phyloP scores from a whole-genome alignment of 2,888 invertebrate species.

The Diloba caeruleocephala region DNA sequence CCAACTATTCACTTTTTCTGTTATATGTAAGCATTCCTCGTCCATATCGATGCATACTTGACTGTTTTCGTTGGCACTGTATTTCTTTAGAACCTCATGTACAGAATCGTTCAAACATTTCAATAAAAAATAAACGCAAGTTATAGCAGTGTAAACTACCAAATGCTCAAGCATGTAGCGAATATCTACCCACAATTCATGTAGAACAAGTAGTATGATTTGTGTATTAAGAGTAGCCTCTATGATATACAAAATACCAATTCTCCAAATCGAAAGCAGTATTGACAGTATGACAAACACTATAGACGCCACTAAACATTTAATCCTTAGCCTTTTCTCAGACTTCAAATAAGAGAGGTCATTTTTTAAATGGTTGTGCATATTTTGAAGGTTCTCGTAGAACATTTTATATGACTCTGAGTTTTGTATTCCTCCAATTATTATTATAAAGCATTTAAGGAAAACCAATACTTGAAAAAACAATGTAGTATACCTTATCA shows the following conservation, averaged over 20 bases:
- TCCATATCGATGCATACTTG: not conserved
- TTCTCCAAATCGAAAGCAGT: not conserved
- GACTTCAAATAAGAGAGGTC: not conserved
- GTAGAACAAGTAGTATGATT: not conserved
- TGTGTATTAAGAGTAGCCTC: not conserved
- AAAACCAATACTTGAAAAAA: not conserved
- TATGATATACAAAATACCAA: not conserved
- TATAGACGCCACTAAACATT: not conserved
- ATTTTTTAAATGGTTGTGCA: not conserved
- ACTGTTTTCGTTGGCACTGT: not conserved
- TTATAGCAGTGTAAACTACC: not conserved
- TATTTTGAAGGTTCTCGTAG: not conserved
- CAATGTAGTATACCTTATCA: not conserved
- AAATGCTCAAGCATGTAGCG: constrained; percentile 5
- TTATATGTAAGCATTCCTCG: not conserved
- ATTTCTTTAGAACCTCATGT: not conserved
- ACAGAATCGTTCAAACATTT: constrained; percentile 6
- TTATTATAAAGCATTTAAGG: not conserved
- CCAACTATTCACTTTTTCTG: not conserved
- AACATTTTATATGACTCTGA: not conserved
- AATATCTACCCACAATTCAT: not conserved
- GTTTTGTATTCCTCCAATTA: not conserved
- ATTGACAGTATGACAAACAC: not conserved
- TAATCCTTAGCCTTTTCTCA: not conserved
- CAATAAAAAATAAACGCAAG: not conserved